Evolutionary conservation across 1,140 invertebrate genomes (phyloP).

Genomic region (Chionoecetes opilio): DNA sequence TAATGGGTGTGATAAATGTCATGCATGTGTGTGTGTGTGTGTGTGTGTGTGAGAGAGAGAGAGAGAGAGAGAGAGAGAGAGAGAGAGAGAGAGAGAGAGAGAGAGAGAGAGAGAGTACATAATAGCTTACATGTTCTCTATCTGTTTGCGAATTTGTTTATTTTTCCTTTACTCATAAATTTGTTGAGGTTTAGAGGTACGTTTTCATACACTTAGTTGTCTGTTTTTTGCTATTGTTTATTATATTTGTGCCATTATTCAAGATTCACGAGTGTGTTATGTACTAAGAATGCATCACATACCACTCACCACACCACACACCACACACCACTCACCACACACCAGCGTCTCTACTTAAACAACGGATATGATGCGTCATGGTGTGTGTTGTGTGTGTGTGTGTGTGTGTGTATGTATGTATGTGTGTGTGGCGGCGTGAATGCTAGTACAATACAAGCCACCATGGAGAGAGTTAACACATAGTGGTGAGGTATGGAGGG

Average conservation of each 20-base stretch:
- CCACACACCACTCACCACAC: neutral
- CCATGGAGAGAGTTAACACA: neutral
- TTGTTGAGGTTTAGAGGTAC: no score
- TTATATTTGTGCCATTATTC: no score
- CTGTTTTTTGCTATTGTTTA: no score
- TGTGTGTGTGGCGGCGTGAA: neutral
- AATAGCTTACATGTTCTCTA: no score
- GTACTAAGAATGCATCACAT: no score
- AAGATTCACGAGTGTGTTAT: no score
- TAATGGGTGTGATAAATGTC: constrained; percentile 60
- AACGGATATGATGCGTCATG: neutral
- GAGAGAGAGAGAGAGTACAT: no score
- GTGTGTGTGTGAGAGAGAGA: constrained; percentile 33
- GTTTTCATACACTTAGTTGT: no score
- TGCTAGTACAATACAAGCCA: neutral
- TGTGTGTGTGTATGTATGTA: neutral
- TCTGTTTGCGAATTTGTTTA: no score
- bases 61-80: no score
- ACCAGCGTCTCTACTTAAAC: neutral
- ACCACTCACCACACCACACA: neutral
- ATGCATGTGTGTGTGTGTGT: constrained; percentile 37
- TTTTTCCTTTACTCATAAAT: no score
- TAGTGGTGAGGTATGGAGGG: neutral
- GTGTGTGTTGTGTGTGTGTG: constrained; percentile 22
- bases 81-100: no score